phyloP scores from a whole-genome alignment of 2,888 invertebrate genomes.

The Drosophila fungiperda region DNA sequence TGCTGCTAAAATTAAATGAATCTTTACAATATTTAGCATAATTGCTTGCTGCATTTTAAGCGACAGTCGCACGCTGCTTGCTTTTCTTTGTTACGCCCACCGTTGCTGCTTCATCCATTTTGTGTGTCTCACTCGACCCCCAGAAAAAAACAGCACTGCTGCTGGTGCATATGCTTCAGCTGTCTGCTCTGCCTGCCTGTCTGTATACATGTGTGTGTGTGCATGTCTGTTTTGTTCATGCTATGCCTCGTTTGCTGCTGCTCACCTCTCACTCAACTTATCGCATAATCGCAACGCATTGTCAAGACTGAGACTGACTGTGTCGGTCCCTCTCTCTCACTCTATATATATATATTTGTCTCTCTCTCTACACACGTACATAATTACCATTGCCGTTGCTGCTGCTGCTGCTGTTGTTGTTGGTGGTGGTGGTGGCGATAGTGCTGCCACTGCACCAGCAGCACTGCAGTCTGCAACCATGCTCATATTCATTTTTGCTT shows the following conservation, averaged over 20 bases:
- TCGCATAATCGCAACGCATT: slow-evolving; percentile 78
- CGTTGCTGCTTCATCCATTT: slow-evolving; percentile 29
- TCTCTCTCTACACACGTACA: slow-evolving; percentile 15
- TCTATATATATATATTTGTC: slow-evolving; percentile 6
- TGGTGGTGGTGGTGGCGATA: slow-evolving; percentile 6
- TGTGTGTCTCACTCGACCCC: background rate
- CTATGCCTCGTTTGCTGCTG: slow-evolving; percentile 23
- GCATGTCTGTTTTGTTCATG: slow-evolving; percentile 23
- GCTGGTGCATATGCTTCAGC: slow-evolving; percentile 52
- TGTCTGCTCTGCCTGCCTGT: slow-evolving; percentile 36
- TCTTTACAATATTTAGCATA: slow-evolving; percentile 46
- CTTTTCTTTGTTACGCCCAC: slow-evolving; percentile 35
- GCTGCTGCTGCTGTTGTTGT: slow-evolving; percentile 16
- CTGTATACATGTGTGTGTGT: slow-evolving; percentile 13
- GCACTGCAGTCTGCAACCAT: slow-evolving; percentile 41
- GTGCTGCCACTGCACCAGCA: slow-evolving; percentile 19
- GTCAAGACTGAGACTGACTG: slow-evolving; percentile 61
- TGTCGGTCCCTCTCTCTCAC: slow-evolving; percentile 1
- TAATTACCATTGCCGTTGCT: slow-evolving; percentile 41
- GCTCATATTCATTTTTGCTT: slow-evolving; percentile 41
- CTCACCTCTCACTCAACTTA: slow-evolving; percentile 69
- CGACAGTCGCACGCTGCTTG: slow-evolving; percentile 27
- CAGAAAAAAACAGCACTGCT: slow-evolving; percentile 17
- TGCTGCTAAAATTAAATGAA: slow-evolving; percentile 36
- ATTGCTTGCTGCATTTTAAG: slow-evolving; percentile 13